Conservation (phyloP, 2,113 vertebrate genomes). For the Apodemus speciosus region DNA sequence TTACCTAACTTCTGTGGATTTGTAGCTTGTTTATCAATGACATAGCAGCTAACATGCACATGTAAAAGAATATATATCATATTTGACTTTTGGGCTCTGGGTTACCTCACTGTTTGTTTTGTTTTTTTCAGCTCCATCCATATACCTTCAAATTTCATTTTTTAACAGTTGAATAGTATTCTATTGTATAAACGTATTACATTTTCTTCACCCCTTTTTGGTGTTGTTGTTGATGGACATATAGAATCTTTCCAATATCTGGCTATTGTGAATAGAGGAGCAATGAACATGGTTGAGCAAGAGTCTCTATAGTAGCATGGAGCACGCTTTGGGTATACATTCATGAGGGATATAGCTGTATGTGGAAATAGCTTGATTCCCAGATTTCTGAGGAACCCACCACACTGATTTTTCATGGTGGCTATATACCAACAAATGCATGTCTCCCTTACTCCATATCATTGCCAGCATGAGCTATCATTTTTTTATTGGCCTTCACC, state of each 20-base stretch:
- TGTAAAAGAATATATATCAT: background rate
- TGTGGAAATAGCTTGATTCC: background rate
- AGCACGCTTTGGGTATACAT: background rate
- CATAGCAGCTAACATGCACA: background rate
- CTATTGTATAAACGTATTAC: background rate
- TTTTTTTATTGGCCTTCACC: background rate
- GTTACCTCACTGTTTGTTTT: background rate
- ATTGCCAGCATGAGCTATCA: background rate
- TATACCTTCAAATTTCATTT: background rate
- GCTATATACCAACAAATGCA: background rate
- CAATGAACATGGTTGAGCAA: background rate
- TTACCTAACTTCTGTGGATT: background rate
- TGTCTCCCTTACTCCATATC: background rate
- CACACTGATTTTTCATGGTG: background rate
- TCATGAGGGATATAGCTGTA: background rate
- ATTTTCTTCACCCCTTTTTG: background rate
- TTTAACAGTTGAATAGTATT: background rate
- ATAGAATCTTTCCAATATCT: background rate
- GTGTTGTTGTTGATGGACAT: background rate
- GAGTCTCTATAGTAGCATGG: background rate
- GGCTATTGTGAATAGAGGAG: background rate
- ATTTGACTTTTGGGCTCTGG: background rate
- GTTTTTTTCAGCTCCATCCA: background rate
- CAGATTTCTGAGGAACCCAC: background rate
- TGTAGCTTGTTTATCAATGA: background rate